phyloP scores from a whole-genome alignment of 1,140 invertebrate species.

The Tetragonula clypearis region DNA sequence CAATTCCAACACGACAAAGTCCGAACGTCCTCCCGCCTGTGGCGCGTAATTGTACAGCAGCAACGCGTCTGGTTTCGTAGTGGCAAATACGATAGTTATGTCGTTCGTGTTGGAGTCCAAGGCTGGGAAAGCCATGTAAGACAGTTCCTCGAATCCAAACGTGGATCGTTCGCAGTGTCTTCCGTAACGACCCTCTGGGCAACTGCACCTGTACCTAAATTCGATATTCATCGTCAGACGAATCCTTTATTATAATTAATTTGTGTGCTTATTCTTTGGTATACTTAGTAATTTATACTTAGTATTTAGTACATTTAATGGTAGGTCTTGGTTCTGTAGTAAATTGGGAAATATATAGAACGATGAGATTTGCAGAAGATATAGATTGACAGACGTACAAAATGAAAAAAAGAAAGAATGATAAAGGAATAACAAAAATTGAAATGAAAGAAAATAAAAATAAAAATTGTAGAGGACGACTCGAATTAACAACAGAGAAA shows the following conservation, averaged over 20 bases:
- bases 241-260: neutral
- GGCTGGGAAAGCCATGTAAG: slow-evolving; percentile 93
- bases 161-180: slow-evolving; percentile 94
- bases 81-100: slow-evolving; percentile 95
- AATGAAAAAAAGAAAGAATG: too few relatives aligned
- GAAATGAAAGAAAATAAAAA: too few relatives aligned
- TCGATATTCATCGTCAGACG: neutral
- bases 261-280: too few relatives aligned
- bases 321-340: too few relatives aligned
- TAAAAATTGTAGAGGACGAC: too few relatives aligned
- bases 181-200: slow-evolving; percentile 93
- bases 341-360: too few relatives aligned
- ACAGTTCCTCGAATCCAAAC: slow-evolving; percentile 93
- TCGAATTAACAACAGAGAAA: too few relatives aligned
- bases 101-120: slow-evolving; percentile 94
- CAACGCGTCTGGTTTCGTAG: slow-evolving; percentile 92
- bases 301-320: too few relatives aligned
- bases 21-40: slow-evolving; percentile 92
- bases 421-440: too few relatives aligned
- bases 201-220: slow-evolving; percentile 90
- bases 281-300: too few relatives aligned
- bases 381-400: too few relatives aligned
- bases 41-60: slow-evolving; percentile 95
- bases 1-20: slow-evolving; percentile 95
- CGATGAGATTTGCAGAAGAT: too few relatives aligned